Conservation (phyloP, 2,113 vertebrate species). For the Pithys albifrons region DNA sequence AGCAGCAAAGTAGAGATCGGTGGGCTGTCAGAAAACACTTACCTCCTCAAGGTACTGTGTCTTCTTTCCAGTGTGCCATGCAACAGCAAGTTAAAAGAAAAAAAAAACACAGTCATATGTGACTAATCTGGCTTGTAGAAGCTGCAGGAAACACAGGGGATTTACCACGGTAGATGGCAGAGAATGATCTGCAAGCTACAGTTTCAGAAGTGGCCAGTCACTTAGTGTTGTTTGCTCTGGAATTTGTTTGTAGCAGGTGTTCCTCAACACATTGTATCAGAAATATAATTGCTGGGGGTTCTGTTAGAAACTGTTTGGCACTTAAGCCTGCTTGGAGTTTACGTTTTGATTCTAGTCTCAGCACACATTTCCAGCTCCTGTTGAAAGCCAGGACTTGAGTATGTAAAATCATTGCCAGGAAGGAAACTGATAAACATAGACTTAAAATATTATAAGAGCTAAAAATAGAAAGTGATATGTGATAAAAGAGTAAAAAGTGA, state of each 20-base stretch:
- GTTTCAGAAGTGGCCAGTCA: neutral
- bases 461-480: neutral
- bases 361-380: neutral
- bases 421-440: neutral
- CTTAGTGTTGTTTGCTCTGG: neutral
- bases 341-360: neutral
- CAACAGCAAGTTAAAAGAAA: neutral
- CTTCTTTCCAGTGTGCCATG: neutral
- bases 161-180: neutral
- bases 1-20: conserved; percentile 76
- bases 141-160: neutral
- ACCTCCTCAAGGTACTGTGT: conserved; percentile 73
- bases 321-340: neutral
- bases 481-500: neutral
- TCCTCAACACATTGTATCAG: neutral
- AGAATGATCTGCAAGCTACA: neutral
- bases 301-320: neutral
- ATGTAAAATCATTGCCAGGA: neutral
- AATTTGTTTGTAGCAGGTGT: neutral
- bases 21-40: neutral
- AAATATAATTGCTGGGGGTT: neutral
- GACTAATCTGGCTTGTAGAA: neutral
- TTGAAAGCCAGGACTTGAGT: neutral
- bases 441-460: neutral
- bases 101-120: neutral